Base-by-base conservation (phyloP, 2,113 vertebrate species). In the Gambusia holbrooki region DNA sequence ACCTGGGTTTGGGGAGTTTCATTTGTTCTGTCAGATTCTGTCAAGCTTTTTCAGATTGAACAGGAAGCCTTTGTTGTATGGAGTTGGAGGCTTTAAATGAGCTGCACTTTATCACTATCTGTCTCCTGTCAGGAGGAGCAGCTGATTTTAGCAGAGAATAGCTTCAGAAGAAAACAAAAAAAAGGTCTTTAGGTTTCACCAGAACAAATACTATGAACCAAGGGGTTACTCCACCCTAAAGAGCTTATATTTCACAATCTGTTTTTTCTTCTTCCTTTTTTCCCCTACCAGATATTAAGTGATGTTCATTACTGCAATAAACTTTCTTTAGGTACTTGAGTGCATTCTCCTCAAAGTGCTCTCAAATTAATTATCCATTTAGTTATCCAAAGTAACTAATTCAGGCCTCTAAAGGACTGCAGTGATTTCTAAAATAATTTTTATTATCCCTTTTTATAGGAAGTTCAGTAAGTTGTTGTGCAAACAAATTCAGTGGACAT, bases 161-260 rank as follows among this genome's bases (percentile, higher is more conserved):
- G 19, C 48, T 22, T 37, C 0, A 74, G 22, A 40, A 1, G 72
- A 81, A 74, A 28, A 61, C 42, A 19, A 48, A 0, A 48, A 19
- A 48, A 48, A 48, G 6, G 17, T 48, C 61, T 75, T 79, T 4
- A 73, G 45, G 33, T 54, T n/a, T 15, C 60, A 75, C 28, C 66
- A 72, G 58, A 30, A 78, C 71, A 82, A 60, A 19, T 5, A 15
- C 81, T 71, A 65, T 5, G 15, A 29, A 25, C 29, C 73, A 62
- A 66, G 64, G 45, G 75, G 29, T 74, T 79, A 42, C 86, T 66
- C 64, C 84, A 87, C 14, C 63, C 27, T 29, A n/a, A 15, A 66
- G 69, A 4, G 17, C 19, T 11, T 70, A 80, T 37, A 84, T 90
- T 81, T 86, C 81, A 66, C 74, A 85, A 86, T 86, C n/a, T 0